Evolutionary conservation across 1,140 invertebrate species (phyloP), one percentile per base, ranked within the genome.

Genomic region (Philotrypesis tridentata): DNA sequence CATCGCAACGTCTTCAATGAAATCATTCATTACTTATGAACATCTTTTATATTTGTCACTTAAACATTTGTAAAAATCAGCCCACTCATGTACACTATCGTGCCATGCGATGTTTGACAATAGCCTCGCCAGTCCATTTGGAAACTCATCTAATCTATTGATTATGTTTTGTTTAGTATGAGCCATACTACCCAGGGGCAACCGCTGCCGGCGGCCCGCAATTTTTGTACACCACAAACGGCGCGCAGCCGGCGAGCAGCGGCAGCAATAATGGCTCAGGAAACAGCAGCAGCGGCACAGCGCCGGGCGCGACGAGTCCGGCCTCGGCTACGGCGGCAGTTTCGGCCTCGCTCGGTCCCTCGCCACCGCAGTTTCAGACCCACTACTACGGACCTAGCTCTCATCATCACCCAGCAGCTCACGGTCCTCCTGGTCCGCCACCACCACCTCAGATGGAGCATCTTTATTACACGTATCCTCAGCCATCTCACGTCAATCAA

Each of bases 161-260:
- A 43, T 65, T 70, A 80, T 74, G 40, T 67, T 85, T 61, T 87
- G 73, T 79, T 85, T 82, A 92, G 91, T 92, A 91, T 83, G 91
- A 92, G 86, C 84, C 88, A 86, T 92, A 90, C 87, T 92, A 90
- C 84, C 76, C 88, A 87, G 91, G 90, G 83, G 86, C 89, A 85
- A 84, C 88, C 48, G 87, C 89, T 55, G 86, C 89, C 82, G 88
- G 89, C 76, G 85, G 87, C 70, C 84, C 89, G 67, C 88, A 85
- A 37, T 92, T 89, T 48, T 79, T 91, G 82, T 91, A 88, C 71
- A 61, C 89, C 29, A 87, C 88, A 17, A 87, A 88, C 79, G 86
- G 85, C 67, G 85, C 88, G 5, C 89, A 90, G 67, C 87, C 75
- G 84, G 89, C 88, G 14, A 84, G 84, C 25, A 88, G 83, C 73